phyloP scores from a whole-genome alignment of 2,797 vertebrate genomes.

The Alfaro cultratus region DNA sequence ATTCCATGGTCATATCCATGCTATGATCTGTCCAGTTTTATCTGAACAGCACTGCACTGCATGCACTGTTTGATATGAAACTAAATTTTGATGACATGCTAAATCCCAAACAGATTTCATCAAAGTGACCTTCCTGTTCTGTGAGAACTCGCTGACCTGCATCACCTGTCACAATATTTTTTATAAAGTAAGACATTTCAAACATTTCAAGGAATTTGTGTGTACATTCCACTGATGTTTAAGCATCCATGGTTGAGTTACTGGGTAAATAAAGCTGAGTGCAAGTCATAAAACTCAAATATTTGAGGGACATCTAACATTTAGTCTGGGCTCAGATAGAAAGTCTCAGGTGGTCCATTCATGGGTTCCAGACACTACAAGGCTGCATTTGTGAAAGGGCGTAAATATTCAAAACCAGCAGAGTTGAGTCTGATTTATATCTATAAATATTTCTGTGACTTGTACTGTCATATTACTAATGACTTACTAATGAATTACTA shows the following conservation, averaged over 20 bases:
- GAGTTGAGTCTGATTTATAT: constrained; percentile 1
- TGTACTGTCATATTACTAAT: neutral
- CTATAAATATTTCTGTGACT: neutral
- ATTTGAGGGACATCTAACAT: neutral
- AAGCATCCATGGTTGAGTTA: constrained; percentile 12
- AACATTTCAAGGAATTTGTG: neutral
- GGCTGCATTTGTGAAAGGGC: constrained; percentile 23
- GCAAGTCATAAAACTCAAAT: constrained; percentile 8
- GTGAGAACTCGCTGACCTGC: neutral
- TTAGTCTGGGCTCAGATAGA: constrained; percentile 5
- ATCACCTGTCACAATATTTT: neutral
- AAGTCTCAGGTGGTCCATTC: constrained; percentile 27
- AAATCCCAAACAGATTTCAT: neutral
- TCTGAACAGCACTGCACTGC: neutral
- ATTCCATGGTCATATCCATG: neutral
- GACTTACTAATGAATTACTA: no score
- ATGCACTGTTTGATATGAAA: neutral
- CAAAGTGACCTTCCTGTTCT: neutral
- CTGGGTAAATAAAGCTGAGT: constrained; percentile 29
- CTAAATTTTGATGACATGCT: neutral
- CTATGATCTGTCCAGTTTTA: neutral
- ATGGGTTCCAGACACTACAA: neutral
- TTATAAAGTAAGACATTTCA: neutral
- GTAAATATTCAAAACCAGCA: constrained; percentile 38
- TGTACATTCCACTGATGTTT: neutral